Conservation (phyloP, 2,113 vertebrate genomes). For the Syrmaticus mikado region DNA sequence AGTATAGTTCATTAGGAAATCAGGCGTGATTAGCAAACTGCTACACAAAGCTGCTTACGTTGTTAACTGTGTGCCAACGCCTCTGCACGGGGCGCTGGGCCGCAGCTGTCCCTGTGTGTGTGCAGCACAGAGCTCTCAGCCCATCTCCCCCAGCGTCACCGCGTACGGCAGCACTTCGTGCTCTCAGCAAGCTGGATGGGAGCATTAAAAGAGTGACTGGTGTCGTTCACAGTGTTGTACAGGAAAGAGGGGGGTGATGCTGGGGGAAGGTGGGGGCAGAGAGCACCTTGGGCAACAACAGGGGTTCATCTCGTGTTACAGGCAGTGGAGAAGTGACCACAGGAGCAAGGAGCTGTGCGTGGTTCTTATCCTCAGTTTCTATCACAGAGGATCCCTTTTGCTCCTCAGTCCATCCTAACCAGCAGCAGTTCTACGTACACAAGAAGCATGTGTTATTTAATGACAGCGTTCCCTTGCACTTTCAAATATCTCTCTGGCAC, state of each 20-base stretch:
- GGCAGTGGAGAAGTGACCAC: neutral
- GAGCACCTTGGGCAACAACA: neutral
- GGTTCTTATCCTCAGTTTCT: neutral
- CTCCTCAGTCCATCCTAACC: neutral
- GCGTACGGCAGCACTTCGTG: neutral
- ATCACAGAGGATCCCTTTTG: neutral
- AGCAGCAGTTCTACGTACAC: neutral
- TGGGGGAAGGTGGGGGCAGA: neutral
- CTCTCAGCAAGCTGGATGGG: neutral
- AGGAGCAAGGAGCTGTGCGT: neutral
- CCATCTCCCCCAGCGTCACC: neutral
- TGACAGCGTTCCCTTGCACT: neutral
- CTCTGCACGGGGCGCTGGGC: neutral
- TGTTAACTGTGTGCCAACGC: neutral
- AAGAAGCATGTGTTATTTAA: neutral
- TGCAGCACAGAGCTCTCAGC: neutral
- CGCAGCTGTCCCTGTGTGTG: neutral
- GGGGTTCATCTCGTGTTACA: conserved; percentile 26
- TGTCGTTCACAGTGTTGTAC: conserved; percentile 66
- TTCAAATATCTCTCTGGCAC: neutral
- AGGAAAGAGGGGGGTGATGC: conserved; percentile 14
- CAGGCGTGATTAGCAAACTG: conserved; percentile 44
- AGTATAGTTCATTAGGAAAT: conserved; percentile 43
- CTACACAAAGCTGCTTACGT: neutral
- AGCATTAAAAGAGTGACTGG: neutral